These are phyloP conservation scores for Gorsachius magnificus DNA, from an alignment of 2,797 vertebrate genomes.

Conservation along the genomic window DNA sequence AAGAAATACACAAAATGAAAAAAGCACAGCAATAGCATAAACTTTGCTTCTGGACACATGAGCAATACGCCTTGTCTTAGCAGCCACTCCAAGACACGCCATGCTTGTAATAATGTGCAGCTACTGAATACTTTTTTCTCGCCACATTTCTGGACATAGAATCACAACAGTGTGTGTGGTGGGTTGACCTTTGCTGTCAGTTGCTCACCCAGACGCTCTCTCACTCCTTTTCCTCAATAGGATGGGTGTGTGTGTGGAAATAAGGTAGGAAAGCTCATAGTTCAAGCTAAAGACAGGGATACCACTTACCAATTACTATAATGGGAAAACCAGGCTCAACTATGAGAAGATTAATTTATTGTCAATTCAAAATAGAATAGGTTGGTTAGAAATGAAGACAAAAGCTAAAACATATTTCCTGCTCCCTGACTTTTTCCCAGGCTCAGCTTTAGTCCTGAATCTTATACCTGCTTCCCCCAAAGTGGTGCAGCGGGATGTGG, in stretches of 20 bases:
- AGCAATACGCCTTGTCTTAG: background rate
- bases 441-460: background rate
- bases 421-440: background rate
- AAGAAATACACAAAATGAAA: background rate
- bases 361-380: background rate
- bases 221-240: background rate
- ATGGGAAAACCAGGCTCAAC: background rate
- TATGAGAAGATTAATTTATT: background rate
- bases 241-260: accelerated
- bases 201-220: background rate
- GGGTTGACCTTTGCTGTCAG: background rate
- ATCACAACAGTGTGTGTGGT: background rate
- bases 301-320: background rate
- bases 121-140: background rate
- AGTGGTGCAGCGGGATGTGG: background rate
- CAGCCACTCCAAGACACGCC: background rate
- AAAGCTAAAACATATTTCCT: background rate
- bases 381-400: background rate
- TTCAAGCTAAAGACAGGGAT: background rate
- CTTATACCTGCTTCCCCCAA: background rate
- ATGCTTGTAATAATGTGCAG: background rate
- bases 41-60: background rate
- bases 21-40: background rate
- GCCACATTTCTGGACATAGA: background rate
- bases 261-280: background rate